Base-by-base conservation (phyloP, 1,140 invertebrate species). In the Lepidostoma basale region DNA sequence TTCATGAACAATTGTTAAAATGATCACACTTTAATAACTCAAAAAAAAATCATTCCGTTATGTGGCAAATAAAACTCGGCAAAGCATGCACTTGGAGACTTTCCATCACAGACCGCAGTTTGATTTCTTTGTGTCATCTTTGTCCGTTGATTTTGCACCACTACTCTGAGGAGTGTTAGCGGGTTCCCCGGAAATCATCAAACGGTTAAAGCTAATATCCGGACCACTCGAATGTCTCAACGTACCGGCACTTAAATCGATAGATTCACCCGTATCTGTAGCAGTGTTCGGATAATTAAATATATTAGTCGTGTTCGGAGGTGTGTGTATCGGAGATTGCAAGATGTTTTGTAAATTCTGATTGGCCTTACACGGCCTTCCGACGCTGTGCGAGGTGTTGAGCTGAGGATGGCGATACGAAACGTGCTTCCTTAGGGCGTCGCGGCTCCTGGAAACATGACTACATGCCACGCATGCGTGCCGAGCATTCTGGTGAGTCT, bases 381-480 rank as follows among this genome's bases (percentile, higher is more conserved):
- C 71, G 4, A 73, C 71, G 3, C 71, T 52, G 49, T 73, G 71
- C 5, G 71, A 73, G 12, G 67, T 49, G 28, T 59, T 73, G 14
- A 73, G 49, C 26, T 73, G 71, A 2, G 91, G 88, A 79, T 94
- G 92, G 68, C 92, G 84, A 74, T 95, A 95, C 1, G 92, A 93
- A 18, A 95, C 91, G 75, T 95, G 93, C 77, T 95, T 95, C 52
- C 93, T 84, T 33, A 95, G 79, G 12, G 93, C 93, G 78, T 95
- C 93, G 68, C 93, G 84, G 52, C 92, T 93, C 63, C 92, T 85
- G 33, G 92, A 94, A 14, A 94, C 92, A 76, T 94, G 93, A 18
- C 87, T 88, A 81, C 92, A 95, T 0, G 92, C 90, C 54, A 90
- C 87, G 76, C 93, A 95, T 18, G 92, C 92, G 77, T 89, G 87